Evolutionary conservation across 1,140 invertebrate genomes (phyloP), one percentile per base, ranked within the genome.

Genomic region (Aphis gossypii): DNA sequence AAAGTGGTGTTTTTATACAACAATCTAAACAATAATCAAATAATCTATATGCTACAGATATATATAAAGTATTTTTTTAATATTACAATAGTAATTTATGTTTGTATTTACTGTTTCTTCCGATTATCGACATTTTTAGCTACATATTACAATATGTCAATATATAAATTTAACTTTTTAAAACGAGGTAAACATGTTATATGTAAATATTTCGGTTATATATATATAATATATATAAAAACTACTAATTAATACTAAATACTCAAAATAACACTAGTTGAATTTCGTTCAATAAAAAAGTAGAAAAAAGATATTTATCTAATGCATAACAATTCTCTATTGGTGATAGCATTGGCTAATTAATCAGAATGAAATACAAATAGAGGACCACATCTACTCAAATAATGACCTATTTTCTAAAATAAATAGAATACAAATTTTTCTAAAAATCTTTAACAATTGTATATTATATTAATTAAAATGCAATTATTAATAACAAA

Each of bases 291-390:
- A 48, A 92, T 92, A 92, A 92, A 92, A 92, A 92, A 92, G 91
- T 92, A 92, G 91, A 92, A 92, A 92, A 92, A 92, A 92, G 91
- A 92, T 41, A 84, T 51, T 60, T 60, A 35, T 54, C 91, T 92
- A 92, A 46, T 91, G 14, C 56, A 76, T 14, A 60, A 76, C 18
- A 91, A n/a, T 38, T 48, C 30, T 92, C 23, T 92, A 84, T 48
- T 84, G 84, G 91, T 48, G 76, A 92, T 48, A 83, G 76, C 76
- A 25, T 51, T 84, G 21, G 90, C 60, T 92, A 82, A 92, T 35
- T 38, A 54, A 92, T 92, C 82, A 41, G n/a, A 54, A 84, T 54
- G 30, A 54, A 92, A 92, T 92, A 68, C 30, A 82, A 82, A 76
- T 92, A 48, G n/a, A 82, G 90, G 44, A 92, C 25, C 60, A 82